phyloP scores from a whole-genome alignment of 2,888 invertebrate genomes.

The Plusia festucae region DNA sequence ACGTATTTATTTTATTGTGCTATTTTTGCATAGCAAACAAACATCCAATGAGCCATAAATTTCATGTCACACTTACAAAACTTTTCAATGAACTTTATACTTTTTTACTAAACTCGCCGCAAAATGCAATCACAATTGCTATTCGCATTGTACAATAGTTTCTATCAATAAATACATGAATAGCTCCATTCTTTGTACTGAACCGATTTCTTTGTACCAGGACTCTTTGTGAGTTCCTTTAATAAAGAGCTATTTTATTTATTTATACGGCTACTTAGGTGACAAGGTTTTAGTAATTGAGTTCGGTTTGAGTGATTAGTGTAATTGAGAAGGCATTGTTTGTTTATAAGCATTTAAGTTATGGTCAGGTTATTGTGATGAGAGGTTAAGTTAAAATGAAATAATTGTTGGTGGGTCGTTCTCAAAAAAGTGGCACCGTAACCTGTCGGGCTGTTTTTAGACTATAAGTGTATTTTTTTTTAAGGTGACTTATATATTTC shows the following conservation, averaged over 20 bases:
- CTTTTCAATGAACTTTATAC: constrained; percentile 14
- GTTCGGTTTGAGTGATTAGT: constrained; percentile 19
- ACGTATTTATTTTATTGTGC: too few relatives aligned
- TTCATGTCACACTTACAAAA: not conserved
- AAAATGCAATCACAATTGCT: constrained; percentile 74
- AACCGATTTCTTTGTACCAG: constrained; percentile 52
- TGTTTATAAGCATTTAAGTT: constrained; percentile 25
- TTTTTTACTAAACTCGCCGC: constrained; percentile 68
- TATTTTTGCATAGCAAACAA: too few relatives aligned
- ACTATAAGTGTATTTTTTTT: too few relatives aligned
- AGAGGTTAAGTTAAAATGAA: not conserved
- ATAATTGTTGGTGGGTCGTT: too few relatives aligned
- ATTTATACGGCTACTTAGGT: constrained; percentile 37
- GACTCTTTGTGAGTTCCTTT: constrained; percentile 42
- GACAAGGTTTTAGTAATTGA: constrained; percentile 34
- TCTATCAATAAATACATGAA: constrained; percentile 68
- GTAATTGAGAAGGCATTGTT: constrained; percentile 16
- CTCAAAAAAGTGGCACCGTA: too few relatives aligned
- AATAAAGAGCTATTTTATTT: constrained; percentile 45
- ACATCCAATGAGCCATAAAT: not conserved
- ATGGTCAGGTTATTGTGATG: not conserved
- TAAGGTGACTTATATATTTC: too few relatives aligned
- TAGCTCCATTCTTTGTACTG: constrained; percentile 67
- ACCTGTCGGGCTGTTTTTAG: too few relatives aligned
- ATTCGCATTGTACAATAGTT: constrained; percentile 71